A percentile compares a stretch with the other conserved stretches of the same genome.
Conservation (phyloP, 1,140 invertebrate genomes). For the Drosophila ohnishii region DNA sequence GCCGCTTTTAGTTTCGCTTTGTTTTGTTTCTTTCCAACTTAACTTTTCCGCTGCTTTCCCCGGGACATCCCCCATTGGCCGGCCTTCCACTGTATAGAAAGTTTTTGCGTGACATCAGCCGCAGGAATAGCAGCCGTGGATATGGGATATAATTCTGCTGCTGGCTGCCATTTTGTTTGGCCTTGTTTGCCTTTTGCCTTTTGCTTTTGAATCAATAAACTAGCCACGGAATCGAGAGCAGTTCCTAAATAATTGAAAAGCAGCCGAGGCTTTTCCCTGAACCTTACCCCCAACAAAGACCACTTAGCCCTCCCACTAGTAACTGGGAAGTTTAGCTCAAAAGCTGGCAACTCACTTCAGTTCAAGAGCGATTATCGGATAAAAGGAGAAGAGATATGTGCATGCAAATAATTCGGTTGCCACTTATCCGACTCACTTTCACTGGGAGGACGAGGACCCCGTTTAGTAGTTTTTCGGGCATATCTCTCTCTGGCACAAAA, state of each 20-base stretch:
- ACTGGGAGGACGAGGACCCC: neutral
- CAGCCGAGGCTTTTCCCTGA: neutral
- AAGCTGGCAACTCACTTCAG: constrained; percentile 11
- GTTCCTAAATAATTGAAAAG: constrained; percentile 47
- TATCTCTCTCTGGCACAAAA: constrained; percentile 29
- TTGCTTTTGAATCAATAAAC: constrained; percentile 64
- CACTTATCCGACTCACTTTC: constrained; percentile 39
- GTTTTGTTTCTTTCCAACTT: constrained; percentile 35
- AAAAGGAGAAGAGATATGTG: constrained; percentile 9
- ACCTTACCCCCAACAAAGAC: constrained; percentile 5
- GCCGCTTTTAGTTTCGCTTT: constrained; percentile 18
- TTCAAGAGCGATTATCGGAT: constrained; percentile 9
- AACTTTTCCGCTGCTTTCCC: constrained; percentile 33
- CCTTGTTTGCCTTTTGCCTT: constrained; percentile 58
- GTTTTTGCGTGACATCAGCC: constrained; percentile 72
- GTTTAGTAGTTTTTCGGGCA: constrained; percentile 22
- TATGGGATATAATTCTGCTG: constrained; percentile 44
- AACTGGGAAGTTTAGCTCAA: constrained; percentile 1
- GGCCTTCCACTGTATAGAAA: constrained; percentile 57
- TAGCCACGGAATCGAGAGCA: constrained; percentile 46
- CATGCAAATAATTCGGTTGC: constrained; percentile 38
- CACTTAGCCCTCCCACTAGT: constrained; percentile 2
- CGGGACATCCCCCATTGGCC: constrained; percentile 57
- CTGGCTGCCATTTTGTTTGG: constrained; percentile 48
- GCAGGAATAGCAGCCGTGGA: constrained; percentile 44